These are phyloP conservation scores for Scrobipalpa costella DNA, from an alignment of 2,888 invertebrate genomes.

Conservation along the genomic window DNA sequence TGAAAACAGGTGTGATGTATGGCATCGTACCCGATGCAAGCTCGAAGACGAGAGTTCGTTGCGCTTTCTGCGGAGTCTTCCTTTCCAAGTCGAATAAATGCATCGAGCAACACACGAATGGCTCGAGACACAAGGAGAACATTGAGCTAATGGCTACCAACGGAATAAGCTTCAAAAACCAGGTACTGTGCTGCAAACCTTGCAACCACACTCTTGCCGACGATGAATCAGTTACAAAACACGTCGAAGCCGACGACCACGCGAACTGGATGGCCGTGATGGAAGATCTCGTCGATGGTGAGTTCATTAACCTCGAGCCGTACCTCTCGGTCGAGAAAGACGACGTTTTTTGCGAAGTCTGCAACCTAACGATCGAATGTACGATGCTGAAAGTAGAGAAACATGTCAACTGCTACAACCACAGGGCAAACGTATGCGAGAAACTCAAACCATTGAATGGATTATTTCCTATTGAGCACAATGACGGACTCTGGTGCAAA, in stretches of 20 bases:
- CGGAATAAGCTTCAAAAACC: constrained; percentile 50
- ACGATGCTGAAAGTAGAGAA: constrained; percentile 51
- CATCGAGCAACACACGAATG: constrained; percentile 64
- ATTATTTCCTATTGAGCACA: constrained; percentile 51
- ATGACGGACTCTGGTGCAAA: constrained; percentile 60
- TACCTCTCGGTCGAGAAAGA: constrained; percentile 56
- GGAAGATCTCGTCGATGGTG: constrained; percentile 59
- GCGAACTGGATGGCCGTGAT: constrained; percentile 59
- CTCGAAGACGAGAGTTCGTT: constrained; percentile 63
- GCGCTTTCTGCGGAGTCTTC: constrained; percentile 61
- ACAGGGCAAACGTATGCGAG: constrained; percentile 53
- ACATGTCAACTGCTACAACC: constrained; percentile 57
- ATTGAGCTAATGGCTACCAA: constrained; percentile 58
- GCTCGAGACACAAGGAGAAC: constrained; percentile 60
- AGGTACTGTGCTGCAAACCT: constrained; percentile 55
- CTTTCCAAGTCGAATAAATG: constrained; percentile 65
- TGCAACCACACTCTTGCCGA: constrained; percentile 50
- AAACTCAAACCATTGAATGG: constrained; percentile 57
- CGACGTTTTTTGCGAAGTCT: constrained; percentile 56
- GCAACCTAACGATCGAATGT: constrained; percentile 47
- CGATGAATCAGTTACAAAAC: constrained; percentile 53
- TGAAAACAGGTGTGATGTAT: constrained; percentile 57
- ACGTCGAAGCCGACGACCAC: constrained; percentile 56
- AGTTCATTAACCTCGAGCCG: constrained; percentile 54
- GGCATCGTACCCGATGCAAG: constrained; percentile 57